These are phyloP conservation scores for Gerris lacustris DNA, from an alignment of 2,888 invertebrate genomes.

Conservation along the genomic window DNA sequence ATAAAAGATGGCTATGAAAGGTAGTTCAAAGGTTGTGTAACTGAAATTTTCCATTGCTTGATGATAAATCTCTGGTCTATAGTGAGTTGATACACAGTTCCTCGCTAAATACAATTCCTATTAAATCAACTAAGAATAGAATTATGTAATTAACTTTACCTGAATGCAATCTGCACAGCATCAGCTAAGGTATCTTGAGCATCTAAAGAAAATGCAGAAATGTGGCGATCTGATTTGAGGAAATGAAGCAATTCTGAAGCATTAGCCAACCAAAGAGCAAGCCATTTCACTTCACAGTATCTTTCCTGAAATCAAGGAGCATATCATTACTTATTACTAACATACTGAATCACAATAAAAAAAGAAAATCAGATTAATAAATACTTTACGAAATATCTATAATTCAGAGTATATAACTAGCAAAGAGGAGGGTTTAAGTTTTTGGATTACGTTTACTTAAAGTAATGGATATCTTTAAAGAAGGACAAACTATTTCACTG, in stretches of 20 bases:
- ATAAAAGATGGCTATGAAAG: too few species aligned
- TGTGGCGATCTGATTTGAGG: conserved; percentile 86
- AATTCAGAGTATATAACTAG: background rate
- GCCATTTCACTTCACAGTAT: conserved; percentile 70
- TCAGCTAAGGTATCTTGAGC: conserved; percentile 89
- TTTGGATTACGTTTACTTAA: too few species aligned
- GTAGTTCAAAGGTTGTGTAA: too few species aligned
- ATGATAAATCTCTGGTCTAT: too few species aligned
- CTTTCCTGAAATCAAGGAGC: conserved; percentile 48
- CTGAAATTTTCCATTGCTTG: too few species aligned
- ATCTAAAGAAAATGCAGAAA: conserved; percentile 80
- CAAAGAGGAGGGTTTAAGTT: too few species aligned
- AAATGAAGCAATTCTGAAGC: conserved; percentile 92
- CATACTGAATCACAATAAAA: background rate
- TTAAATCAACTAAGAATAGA: too few species aligned
- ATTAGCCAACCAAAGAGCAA: conserved; percentile 96
- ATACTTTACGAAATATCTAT: background rate
- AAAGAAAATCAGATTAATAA: too few species aligned
- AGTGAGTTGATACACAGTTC: too few species aligned
- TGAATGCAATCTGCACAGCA: conserved; percentile 83
- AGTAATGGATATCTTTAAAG: too few species aligned
- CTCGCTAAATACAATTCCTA: too few species aligned
- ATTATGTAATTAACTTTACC: conserved; percentile 40
- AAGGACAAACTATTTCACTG: too few species aligned
- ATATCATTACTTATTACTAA: conserved; percentile 13